These are phyloP conservation scores for Peucedramus taeniatus DNA, from an alignment of 2,113 vertebrate species.

Conservation along the genomic window DNA sequence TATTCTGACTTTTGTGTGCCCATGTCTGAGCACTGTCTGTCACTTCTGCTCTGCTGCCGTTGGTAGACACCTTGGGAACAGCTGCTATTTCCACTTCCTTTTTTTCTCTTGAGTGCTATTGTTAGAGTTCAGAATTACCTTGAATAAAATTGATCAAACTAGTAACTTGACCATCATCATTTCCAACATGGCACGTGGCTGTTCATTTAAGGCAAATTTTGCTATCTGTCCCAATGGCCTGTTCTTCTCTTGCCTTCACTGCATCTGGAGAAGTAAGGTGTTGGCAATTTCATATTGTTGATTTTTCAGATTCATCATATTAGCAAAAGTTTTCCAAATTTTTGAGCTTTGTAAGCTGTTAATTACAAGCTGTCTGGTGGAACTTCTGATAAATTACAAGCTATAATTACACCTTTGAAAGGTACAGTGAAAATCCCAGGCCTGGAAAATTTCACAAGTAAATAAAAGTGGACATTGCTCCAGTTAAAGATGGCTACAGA, in stretches of 20 bases:
- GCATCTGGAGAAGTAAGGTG: neutral
- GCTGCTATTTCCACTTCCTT: neutral
- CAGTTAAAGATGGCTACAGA: neutral
- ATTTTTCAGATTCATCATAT: neutral
- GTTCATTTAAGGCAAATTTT: neutral
- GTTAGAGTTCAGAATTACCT: neutral
- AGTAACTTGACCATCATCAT: rapidly evolving
- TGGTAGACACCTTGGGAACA: neutral
- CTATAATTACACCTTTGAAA: neutral
- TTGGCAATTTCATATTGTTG: neutral
- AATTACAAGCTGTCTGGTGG: neutral
- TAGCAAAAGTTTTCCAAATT: neutral
- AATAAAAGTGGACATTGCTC: neutral
- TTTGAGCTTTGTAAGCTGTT: neutral
- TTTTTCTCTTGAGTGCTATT: neutral
- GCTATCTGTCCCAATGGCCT: rapidly evolving
- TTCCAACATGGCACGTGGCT: neutral
- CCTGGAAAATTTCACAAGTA: neutral
- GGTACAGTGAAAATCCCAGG: neutral
- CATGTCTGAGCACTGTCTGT: neutral
- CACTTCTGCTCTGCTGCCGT: neutral
- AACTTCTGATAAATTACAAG: neutral
- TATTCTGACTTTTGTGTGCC: neutral
- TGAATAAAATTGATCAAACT: neutral
- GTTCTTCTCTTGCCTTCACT: neutral